Evolutionary conservation across 30 jellyfish, hydroid and myxozoan species (phyloP), one percentile per base, ranked within the genome.

Genomic region (Rhopilema esculentum): DNA sequence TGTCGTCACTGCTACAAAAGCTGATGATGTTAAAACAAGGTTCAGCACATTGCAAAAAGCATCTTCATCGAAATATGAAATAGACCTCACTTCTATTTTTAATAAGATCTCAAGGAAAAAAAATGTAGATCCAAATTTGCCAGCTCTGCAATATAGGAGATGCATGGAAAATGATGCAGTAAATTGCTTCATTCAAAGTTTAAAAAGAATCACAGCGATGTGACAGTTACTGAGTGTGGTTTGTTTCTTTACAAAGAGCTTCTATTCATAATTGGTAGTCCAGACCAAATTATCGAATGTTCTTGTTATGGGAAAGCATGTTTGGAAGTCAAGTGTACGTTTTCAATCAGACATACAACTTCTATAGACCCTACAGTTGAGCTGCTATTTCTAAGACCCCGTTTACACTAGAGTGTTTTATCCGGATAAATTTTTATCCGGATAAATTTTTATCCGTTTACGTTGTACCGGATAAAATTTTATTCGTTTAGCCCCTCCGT

Each of bases 91-190:
- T 2, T 51, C 93, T 0, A 33, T 77, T 30, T 27, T 87, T 9
- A 31, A 67, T 22, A 33, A 30, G 8, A 48, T 23, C 49, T 50
- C 70, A 31, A 2, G 49, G n/a, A 75, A 30, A 29, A 18, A 70
- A 27, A 17, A 61, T 8, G 2, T 70, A 28, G 28, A 28, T 20
- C 21, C 28, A 7, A 30, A 86, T 17, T 18, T 76, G 33, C 92
- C 92, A 7, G 94, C 96, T 48, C 77, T 77, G 52, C 66, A 67
- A 53, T 88, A 88, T 78, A 88, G 93, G 7, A 31, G 96, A 31
- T 68, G 30, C 6, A 88, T 88, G 96, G 94, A 67, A 50, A 4
- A 31, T 23, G 48, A 1, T 67, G 52, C 53, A 17, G 29, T 67
- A 67, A 33, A 24, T 15, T 24, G 22, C 1, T 67, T 67, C 23